Evolutionary conservation across 1,140 invertebrate species (phyloP).

Genomic region (Eufriesea mexicana): DNA sequence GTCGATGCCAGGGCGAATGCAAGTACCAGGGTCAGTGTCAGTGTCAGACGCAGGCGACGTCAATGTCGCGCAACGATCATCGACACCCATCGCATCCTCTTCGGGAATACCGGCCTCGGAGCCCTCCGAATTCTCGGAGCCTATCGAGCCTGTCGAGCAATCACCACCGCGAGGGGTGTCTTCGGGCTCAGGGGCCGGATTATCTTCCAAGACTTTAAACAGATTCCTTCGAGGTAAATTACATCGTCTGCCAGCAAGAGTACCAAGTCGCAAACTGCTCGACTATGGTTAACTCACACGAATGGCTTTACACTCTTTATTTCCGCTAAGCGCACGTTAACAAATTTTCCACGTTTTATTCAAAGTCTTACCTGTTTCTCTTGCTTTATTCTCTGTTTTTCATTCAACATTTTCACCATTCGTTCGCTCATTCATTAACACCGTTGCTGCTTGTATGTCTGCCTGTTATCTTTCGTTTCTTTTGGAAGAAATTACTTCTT

Average conservation of each 20-base stretch:
- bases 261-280: constrained; percentile 62
- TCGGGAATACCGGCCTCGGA: constrained; percentile 38
- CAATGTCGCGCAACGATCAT: constrained; percentile 56
- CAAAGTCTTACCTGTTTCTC: no score
- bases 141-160: constrained; percentile 29
- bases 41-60: constrained; percentile 51
- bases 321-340: constrained; percentile 38
- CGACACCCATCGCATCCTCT: constrained; percentile 56
- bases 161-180: constrained; percentile 24
- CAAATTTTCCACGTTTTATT: not conserved
- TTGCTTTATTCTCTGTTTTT: not conserved
- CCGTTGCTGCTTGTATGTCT: not conserved
- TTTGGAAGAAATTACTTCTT: not conserved
- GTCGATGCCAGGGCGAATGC: constrained; percentile 53
- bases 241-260: constrained; percentile 42
- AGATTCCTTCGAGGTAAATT: constrained; percentile 81
- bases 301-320: constrained; percentile 75
- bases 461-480: not conserved
- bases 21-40: constrained; percentile 59
- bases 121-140: constrained; percentile 15
- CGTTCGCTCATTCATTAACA: not conserved
- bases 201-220: constrained; percentile 80
- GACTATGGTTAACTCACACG: constrained; percentile 70
- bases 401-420: no score
- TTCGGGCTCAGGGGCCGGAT: constrained; percentile 70